Evolutionary conservation across 2,888 invertebrate genomes (phyloP), one percentile per base, ranked within the genome.

Genomic region (Rhimphoctona megacephalus): DNA sequence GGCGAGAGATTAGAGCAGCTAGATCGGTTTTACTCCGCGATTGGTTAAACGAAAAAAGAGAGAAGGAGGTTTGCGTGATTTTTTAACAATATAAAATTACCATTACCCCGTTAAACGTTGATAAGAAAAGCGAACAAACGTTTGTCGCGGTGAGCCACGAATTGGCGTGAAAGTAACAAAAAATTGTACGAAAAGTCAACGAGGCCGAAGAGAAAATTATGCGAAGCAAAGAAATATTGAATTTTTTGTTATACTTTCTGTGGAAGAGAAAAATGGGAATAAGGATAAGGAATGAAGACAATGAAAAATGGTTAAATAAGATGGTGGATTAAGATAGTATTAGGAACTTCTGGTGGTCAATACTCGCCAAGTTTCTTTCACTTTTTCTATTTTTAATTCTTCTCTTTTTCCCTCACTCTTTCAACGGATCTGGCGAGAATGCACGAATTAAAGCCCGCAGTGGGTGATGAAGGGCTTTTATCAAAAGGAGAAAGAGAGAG

Each of bases 81-180:
- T 46, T 64, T 30, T 30, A 61, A 61, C 61, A 30, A 61, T 61
- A 61, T 61, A 61, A 61, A 61, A 61, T 30, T 61, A 39, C 11
- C 36, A 22, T 43, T 69, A 69, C 22, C 39, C 69, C 7, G 70
- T n/a, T 22, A 61, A 39, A 82, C 73, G 82, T 81, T 90, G 91
- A 92, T 92, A 92, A 92, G 90, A 76, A 72, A 76, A 52, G 78
- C 61, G 80, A 72, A 79, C 52, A 46, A 81, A 72, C n/a, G 49
- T 49, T 43, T 69, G 25, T 64, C 70, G 61, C 39, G 67, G 61
- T 81, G 80, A 39, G 33, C 52, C 64, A 64, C 46, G 33, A 66
- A 67, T 66, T 25, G n/a, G 25, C 67, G 25, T 9, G n/a, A 3
- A 43, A 17, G 30, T 46, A 70, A 30, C 17, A 61, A 61, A 61